Conservation (phyloP, 2,888 invertebrate genomes). For the Himalopsyche japonica region DNA sequence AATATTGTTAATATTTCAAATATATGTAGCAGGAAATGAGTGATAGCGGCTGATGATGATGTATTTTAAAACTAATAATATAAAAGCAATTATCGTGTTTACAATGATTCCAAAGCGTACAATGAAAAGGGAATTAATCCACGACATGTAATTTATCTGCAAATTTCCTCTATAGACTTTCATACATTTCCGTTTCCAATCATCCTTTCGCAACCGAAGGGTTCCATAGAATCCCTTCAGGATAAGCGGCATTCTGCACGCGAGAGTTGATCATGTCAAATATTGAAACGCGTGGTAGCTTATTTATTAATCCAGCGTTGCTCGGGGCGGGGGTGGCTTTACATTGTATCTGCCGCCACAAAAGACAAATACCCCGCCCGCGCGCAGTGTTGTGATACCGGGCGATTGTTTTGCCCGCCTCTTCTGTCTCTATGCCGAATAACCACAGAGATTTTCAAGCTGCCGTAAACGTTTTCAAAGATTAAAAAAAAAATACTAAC, state of each 20-base stretch:
- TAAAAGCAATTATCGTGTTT: not conserved
- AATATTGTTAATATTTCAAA: no score
- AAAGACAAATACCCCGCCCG: slow-evolving; percentile 32
- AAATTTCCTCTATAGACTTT: not conserved
- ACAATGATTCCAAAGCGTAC: not conserved
- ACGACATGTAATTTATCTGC: not conserved
- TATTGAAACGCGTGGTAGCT: slow-evolving; percentile 31
- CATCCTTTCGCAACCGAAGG: not conserved
- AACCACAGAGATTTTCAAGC: slow-evolving; percentile 8
- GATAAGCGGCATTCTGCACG: slow-evolving; percentile 18
- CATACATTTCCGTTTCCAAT: not conserved
- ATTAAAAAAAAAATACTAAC: no score
- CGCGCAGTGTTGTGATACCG: slow-evolving; percentile 35
- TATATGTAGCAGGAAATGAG: no score
- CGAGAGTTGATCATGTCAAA: slow-evolving; percentile 33
- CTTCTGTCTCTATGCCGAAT: slow-evolving; percentile 12
- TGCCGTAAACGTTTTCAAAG: not conserved
- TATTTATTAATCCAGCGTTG: slow-evolving; percentile 34
- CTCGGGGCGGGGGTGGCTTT: not conserved
- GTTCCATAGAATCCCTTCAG: not conserved
- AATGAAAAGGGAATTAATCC: not conserved
- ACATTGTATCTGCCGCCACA: slow-evolving; percentile 33
- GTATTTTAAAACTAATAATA: not conserved
- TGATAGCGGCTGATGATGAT: no score
- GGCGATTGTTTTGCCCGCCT: slow-evolving; percentile 34